These are phyloP conservation scores for Limnephilus marmoratus DNA, from an alignment of 2,888 invertebrate species.

Conservation along the genomic window DNA sequence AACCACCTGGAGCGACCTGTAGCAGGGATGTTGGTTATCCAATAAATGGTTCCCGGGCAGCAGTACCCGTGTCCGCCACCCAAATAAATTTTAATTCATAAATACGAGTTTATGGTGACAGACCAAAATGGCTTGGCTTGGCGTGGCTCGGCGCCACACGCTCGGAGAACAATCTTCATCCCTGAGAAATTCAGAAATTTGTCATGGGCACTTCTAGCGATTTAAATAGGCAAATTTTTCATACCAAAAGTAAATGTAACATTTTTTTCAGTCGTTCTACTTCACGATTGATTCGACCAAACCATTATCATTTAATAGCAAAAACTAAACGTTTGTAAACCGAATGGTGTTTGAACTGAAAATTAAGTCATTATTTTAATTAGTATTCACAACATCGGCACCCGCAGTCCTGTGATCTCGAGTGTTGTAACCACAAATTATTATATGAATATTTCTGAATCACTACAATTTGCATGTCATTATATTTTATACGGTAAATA, in stretches of 20 bases:
- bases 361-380: constrained; percentile 38
- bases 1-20: no score
- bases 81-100: no score
- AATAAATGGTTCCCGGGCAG: no score
- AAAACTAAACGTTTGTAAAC: background rate
- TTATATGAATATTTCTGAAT: background rate
- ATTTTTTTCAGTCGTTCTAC: background rate
- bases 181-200: no score
- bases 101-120: no score
- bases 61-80: no score
- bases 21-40: no score
- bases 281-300: background rate
- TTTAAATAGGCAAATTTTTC: background rate
- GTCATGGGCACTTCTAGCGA: no score
- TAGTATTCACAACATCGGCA: background rate
- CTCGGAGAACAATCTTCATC: no score
- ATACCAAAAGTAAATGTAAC: background rate
- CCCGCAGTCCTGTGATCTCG: background rate
- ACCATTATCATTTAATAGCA: background rate
- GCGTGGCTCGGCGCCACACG: no score
- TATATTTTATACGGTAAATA: background rate
- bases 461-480: constrained; percentile 18
- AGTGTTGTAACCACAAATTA: constrained; percentile 8
- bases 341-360: background rate
- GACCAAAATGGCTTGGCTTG: no score